phyloP scores from a whole-genome alignment of 1,140 invertebrate genomes.

The Tyrophagus putrescentiae region DNA sequence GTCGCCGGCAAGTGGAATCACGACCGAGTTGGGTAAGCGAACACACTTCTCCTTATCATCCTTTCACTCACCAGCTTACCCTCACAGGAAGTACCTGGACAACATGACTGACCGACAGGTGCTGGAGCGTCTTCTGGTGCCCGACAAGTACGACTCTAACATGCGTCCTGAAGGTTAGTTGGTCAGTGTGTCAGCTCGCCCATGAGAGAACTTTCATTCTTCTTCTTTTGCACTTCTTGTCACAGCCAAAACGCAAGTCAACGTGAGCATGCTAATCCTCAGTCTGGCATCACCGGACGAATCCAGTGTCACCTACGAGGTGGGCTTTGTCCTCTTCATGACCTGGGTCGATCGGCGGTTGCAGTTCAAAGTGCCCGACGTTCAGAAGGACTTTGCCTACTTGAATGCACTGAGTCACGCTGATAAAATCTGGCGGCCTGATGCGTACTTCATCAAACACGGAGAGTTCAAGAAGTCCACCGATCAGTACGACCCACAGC shows the following conservation, averaged over 20 bases:
- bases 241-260: conserved; percentile 71
- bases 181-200: background rate
- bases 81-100: conserved; percentile 16
- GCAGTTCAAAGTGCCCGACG: conserved; percentile 64
- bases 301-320: conserved; percentile 89
- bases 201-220: background rate
- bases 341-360: conserved; percentile 76
- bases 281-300: conserved; percentile 84
- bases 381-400: conserved; percentile 48
- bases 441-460: conserved; percentile 88
- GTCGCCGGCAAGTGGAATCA: background rate
- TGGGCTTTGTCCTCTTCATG: conserved; percentile 75
- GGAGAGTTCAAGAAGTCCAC: conserved; percentile 59
- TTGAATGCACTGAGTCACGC: conserved; percentile 78
- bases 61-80: background rate
- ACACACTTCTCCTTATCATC: background rate
- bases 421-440: conserved; percentile 73
- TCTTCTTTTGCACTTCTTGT: background rate
- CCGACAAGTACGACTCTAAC: conserved; percentile 24
- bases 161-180: conserved; percentile 26
- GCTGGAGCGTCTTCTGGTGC: conserved; percentile 24
- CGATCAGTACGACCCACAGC: conserved; percentile 70
- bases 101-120: conserved; percentile 28
- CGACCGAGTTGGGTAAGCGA: background rate
- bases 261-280: conserved; percentile 76